These are phyloP conservation scores for Zeugodacus cucurbitae DNA, from an alignment of 1,140 invertebrate species.

Conservation along the genomic window DNA sequence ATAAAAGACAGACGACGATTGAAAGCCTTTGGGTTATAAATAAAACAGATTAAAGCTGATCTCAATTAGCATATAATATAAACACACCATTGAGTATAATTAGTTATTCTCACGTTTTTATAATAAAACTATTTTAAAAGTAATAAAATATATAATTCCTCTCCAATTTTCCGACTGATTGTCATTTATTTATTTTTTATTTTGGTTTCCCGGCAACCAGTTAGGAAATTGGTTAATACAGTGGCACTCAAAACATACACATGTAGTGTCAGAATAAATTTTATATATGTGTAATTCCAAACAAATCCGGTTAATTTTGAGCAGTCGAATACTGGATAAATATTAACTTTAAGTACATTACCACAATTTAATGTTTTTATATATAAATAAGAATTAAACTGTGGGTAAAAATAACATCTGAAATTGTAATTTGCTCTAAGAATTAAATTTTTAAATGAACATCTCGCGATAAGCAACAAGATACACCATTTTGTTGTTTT, in stretches of 20 bases:
- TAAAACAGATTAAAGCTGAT: not conserved
- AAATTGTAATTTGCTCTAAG: too few species aligned
- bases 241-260: not conserved
- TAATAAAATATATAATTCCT: not conserved
- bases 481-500: too few species aligned
- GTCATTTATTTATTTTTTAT: not conserved
- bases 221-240: not conserved
- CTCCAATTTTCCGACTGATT: not conserved
- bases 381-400: too few species aligned
- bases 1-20: constrained; percentile 69
- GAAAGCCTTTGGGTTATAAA: not conserved
- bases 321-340: too few species aligned
- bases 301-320: too few species aligned
- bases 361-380: too few species aligned
- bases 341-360: too few species aligned
- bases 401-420: too few species aligned
- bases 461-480: too few species aligned
- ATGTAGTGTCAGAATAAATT: not conserved
- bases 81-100: constrained; percentile 23
- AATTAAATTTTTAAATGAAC: too few species aligned
- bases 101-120: not conserved
- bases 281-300: too few species aligned
- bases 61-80: not conserved
- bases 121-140: not conserved
- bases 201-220: constrained; percentile 30